phyloP scores from a whole-genome alignment of 2,113 vertebrate genomes.

The Typhlomys cinereus region DNA sequence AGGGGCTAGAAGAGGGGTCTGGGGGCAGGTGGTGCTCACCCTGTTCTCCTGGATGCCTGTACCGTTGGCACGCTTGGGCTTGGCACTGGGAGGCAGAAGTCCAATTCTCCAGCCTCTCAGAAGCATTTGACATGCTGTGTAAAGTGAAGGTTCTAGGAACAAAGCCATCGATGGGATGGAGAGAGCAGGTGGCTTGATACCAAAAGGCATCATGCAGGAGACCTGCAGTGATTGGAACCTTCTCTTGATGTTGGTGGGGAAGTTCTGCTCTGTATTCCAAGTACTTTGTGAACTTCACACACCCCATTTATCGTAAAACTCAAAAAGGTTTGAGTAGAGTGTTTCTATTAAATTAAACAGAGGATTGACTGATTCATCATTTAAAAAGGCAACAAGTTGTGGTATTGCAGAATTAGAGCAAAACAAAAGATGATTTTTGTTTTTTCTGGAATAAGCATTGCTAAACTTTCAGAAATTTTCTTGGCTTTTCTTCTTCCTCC shows the following conservation, averaged over 20 bases:
- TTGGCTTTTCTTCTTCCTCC: background rate
- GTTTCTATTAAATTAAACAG: slow-evolving; percentile 54
- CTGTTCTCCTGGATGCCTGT: slow-evolving; percentile 49
- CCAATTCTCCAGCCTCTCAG: slow-evolving; percentile 37
- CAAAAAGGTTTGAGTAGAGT: slow-evolving; percentile 21
- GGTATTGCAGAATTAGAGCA: background rate
- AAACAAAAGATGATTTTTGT: slow-evolving; percentile 40
- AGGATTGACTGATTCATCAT: slow-evolving; percentile 38
- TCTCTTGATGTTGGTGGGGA: background rate
- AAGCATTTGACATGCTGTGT: slow-evolving; percentile 47
- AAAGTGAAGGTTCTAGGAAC: slow-evolving; percentile 64
- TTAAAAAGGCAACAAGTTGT: slow-evolving; percentile 39
- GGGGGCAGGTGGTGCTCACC: slow-evolving; percentile 64
- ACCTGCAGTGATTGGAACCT: background rate
- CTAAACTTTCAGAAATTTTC: slow-evolving; percentile 27
- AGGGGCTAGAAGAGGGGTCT: background rate
- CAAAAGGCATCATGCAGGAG: slow-evolving; percentile 21
- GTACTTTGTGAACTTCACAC: slow-evolving; percentile 51
- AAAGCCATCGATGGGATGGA: slow-evolving; percentile 41
- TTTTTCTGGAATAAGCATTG: slow-evolving; percentile 56
- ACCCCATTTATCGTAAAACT: slow-evolving; percentile 29
- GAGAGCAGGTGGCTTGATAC: background rate
- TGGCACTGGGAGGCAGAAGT: slow-evolving; percentile 46
- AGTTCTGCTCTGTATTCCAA: background rate
- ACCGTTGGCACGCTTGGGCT: background rate